Percentiles rank a stretch among this genome's conserved stretches.
Evolutionary conservation across 2,113 vertebrate species (phyloP).

Genomic region (Excalfactoria chinensis): DNA sequence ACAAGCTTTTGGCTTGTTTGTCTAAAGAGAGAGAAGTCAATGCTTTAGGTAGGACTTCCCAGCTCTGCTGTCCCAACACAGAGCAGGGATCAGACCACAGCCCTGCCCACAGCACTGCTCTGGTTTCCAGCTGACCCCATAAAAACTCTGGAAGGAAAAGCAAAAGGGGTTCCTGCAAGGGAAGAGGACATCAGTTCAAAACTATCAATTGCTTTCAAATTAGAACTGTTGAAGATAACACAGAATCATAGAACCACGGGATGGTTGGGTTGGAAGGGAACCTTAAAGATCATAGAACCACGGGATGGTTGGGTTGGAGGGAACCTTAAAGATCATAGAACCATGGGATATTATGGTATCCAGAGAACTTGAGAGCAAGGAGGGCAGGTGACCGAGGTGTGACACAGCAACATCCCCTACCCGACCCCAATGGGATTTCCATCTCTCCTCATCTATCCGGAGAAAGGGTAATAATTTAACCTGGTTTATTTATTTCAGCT

Average conservation of each 20-base stretch:
- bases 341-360: background rate
- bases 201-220: background rate
- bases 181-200: background rate
- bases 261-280: background rate
- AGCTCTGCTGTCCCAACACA: background rate
- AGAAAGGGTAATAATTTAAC: background rate
- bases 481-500: background rate
- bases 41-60: background rate
- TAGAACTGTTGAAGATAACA: background rate
- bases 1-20: background rate
- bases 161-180: rapidly evolving
- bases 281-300: background rate
- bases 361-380: too few species aligned
- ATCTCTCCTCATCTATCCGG: background rate
- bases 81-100: background rate
- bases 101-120: background rate
- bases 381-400: background rate
- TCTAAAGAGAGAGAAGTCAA: background rate
- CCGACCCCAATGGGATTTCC: rapidly evolving
- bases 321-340: background rate
- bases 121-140: rapidly evolving
- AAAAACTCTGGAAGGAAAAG: background rate
- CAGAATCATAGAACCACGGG: background rate
- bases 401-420: rapidly evolving
- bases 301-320: background rate